Percentiles rank a stretch among this genome's conserved stretches.
Evolutionary conservation across 1,140 invertebrate species (phyloP).

Genomic region (Heliothis subflexa): DNA sequence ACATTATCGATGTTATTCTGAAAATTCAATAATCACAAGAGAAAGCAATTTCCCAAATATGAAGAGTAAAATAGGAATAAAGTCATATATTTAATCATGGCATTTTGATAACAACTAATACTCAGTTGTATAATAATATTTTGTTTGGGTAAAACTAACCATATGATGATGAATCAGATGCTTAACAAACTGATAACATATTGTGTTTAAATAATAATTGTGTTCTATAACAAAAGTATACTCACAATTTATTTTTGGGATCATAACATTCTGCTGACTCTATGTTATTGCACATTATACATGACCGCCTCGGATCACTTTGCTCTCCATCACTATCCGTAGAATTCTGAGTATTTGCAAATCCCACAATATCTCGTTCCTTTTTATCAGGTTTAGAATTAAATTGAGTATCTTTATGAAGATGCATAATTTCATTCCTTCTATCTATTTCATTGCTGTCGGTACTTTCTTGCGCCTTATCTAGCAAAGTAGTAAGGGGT

Average conservation of each 20-base stretch:
- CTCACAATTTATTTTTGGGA: constrained; percentile 69
- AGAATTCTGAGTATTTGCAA: constrained; percentile 14
- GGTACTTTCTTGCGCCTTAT: constrained; percentile 21
- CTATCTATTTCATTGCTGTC: constrained; percentile 22
- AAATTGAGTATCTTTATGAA: constrained; percentile 54
- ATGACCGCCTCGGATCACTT: constrained; percentile 55
- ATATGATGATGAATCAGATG: too few species aligned
- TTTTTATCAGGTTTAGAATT: constrained; percentile 51
- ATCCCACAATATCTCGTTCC: constrained; percentile 30
- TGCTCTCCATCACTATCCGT: constrained; percentile 32
- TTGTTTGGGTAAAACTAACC: too few species aligned
- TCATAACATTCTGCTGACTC: constrained; percentile 58
- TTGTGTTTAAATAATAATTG: too few species aligned
- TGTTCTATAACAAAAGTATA: constrained; percentile 24
- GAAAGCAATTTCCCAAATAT: constrained; percentile 46
- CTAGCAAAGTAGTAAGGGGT: constrained; percentile 48
- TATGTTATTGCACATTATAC: constrained; percentile 70
- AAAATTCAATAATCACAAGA: constrained; percentile 48
- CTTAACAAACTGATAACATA: too few species aligned
- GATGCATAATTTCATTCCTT: constrained; percentile 48
- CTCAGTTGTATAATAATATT: not conserved
- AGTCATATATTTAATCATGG: not conserved
- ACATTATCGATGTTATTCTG: constrained; percentile 64
- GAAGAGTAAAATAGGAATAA: not conserved
- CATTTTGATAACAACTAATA: too few species aligned